Base-by-base conservation (phyloP, 2,113 vertebrate species). In the Solea senegalensis region DNA sequence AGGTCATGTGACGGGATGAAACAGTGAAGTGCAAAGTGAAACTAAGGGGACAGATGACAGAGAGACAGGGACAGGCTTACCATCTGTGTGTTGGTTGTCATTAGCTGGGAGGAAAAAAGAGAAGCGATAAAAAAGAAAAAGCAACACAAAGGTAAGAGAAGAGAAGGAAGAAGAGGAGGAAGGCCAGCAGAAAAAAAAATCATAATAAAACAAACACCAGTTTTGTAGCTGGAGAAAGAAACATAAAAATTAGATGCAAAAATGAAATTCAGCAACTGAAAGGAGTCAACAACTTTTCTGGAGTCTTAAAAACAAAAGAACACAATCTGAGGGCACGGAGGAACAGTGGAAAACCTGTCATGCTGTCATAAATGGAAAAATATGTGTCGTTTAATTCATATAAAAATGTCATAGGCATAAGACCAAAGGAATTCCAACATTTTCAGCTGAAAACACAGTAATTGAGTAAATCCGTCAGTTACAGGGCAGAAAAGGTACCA, bases 71-170 rank as follows among this genome's bases (percentile, higher is more conserved):
- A 85, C 88, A 90, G 91, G 95, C 97, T 99, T 99, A 99, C 98
- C 98, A 96, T 96, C 90, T 98, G 95, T 86, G 95, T 95, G 97
- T 94, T 98, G 96, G 95, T 91, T 92, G 96, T 96, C 97, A 97
- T 95, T 95, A 97, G 95, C 98, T 99, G 96, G 95, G 92, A 92
- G 94, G 93, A 95, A 94, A 91, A 95, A 85, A 95, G 93, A 96
- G 93, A 95, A 93, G 94, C 94, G 94, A 94, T 14, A 94, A 92
- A 91, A 94, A 92, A 90, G 74, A 90, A 86, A 88, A 81, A 90
- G 91, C 95, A 95, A 95, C 94, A 95, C 59, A 94, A 92, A 89
- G 79, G 83, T 88, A 88, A 86, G 85, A 88, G 71, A 81, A 94
- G 84, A 95, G 89, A 84, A 95, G 89, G 91, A 92, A 93, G 94